A percentile compares a stretch with the other conserved stretches of the same genome.
phyloP scores from a whole-genome alignment of 2,113 vertebrate species.

The Galemys pyrenaicus region DNA sequence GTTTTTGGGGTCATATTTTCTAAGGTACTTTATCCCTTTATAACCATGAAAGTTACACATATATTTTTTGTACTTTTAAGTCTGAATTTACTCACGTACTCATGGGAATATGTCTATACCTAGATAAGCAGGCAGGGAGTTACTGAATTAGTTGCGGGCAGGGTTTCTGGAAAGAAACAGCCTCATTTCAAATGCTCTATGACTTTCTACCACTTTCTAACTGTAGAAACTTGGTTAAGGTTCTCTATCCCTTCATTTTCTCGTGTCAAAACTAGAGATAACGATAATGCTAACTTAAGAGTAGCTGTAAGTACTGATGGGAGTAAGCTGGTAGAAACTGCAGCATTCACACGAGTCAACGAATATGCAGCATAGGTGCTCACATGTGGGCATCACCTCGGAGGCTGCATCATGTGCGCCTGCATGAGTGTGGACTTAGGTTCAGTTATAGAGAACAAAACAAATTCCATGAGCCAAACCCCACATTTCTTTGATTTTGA shows the following conservation, averaged over 20 bases:
- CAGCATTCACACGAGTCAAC: no score
- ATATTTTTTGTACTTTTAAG: neutral
- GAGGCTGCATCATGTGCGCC: no score
- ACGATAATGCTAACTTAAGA: neutral
- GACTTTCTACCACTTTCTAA: neutral
- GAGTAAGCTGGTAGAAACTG: neutral
- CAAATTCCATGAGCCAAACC: neutral
- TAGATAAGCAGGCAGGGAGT: neutral
- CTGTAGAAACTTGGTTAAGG: neutral
- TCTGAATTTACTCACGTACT: neutral
- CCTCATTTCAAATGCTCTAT: neutral
- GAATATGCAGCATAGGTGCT: no score
- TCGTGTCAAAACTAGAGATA: neutral
- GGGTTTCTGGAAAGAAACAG: neutral
- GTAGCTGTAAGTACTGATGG: neutral
- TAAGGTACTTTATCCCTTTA: neutral
- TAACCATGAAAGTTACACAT: neutral
- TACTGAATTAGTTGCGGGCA: neutral
- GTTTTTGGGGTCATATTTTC: neutral
- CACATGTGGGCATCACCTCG: fast-evolving
- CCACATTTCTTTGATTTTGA: neutral
- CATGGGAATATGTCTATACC: neutral
- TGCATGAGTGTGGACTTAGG: neutral
- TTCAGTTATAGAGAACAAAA: neutral
- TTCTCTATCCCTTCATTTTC: neutral